Conservation (phyloP, 2,797 vertebrate genomes). For the Clarias fuscus region DNA sequence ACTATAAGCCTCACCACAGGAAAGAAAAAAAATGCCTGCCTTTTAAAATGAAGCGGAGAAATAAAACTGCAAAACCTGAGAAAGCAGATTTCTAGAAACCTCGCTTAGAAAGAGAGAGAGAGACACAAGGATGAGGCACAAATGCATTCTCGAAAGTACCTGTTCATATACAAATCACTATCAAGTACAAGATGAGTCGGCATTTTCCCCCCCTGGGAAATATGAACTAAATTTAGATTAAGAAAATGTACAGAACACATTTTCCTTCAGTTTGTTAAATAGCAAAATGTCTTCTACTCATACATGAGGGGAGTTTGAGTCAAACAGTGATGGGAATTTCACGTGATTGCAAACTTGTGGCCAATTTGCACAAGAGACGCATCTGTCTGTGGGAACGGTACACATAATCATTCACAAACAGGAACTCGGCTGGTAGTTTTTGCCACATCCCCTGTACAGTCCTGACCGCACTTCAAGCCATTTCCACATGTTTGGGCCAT, state of each 20-base stretch:
- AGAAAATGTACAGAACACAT: background rate
- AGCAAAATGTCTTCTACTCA: background rate
- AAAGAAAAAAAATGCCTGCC: background rate
- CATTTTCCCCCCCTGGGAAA: background rate
- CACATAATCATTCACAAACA: no score
- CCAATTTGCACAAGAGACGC: no score
- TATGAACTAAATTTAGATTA: background rate
- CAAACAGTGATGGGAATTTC: no score
- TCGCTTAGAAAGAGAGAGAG: background rate
- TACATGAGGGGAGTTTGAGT: no score
- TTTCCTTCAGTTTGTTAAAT: background rate
- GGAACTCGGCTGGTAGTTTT: no score
- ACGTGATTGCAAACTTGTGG: no score
- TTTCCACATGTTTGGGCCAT: no score
- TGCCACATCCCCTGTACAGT: no score
- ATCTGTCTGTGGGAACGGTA: no score
- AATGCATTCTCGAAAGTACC: background rate
- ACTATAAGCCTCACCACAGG: slow-evolving; percentile 11
- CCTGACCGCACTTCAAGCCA: no score
- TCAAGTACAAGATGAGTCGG: background rate
- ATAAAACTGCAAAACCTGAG: background rate
- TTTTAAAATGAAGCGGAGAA: background rate
- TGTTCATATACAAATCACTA: background rate
- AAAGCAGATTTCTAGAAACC: background rate
- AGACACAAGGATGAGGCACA: no score